Evolutionary conservation across 1,140 invertebrate genomes (phyloP).

Genomic region (Drosophila kikkawai): DNA sequence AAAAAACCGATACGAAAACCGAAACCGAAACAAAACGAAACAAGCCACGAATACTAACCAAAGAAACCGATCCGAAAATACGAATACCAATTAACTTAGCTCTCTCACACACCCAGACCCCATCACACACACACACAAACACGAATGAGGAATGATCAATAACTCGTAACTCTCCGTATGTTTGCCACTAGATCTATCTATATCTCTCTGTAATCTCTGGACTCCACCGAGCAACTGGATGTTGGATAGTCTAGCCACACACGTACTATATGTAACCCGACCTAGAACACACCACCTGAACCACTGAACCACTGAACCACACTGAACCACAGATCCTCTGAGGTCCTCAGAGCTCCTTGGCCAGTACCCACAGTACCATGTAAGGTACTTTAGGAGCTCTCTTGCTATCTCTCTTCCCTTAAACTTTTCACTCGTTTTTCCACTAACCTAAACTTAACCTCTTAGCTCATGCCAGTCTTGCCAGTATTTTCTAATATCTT

Average conservation of each 20-base stretch:
- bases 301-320: constrained; percentile 26
- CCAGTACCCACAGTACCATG: constrained; percentile 11
- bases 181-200: constrained; percentile 67
- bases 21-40: constrained; percentile 37
- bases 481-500: constrained; percentile 27
- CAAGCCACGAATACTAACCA: constrained; percentile 54
- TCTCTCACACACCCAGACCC: constrained; percentile 16
- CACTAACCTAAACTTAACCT: constrained; percentile 18
- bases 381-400: constrained; percentile 35
- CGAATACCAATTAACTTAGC: constrained; percentile 75
- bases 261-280: constrained; percentile 41
- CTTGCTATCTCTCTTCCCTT: constrained; percentile 10
- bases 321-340: constrained; percentile 20
- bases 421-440: constrained; percentile 43
- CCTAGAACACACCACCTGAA: constrained; percentile 31
- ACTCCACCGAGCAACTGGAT: constrained; percentile 65
- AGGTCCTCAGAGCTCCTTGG: constrained; percentile 8
- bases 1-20: constrained; percentile 36
- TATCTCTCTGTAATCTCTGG: constrained; percentile 58
- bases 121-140: constrained; percentile 17
- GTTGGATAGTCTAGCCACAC: constrained; percentile 67
- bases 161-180: constrained; percentile 69
- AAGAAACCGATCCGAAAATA: constrained; percentile 40
- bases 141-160: constrained; percentile 68
- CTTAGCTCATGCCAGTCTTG: constrained; percentile 46